Conservation (phyloP, 2,797 vertebrate species). For the Ibycter americanus region DNA sequence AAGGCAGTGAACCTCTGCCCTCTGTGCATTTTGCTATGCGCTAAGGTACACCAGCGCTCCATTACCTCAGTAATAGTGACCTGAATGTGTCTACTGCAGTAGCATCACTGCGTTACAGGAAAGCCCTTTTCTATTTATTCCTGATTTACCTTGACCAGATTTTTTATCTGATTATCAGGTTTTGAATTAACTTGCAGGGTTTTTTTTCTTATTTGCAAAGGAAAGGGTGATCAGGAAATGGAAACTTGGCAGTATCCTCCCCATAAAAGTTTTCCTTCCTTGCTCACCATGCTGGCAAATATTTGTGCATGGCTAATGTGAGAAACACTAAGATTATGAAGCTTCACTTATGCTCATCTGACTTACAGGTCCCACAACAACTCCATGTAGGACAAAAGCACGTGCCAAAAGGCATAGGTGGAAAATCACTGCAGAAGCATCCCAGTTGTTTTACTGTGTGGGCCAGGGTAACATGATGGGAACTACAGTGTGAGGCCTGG, state of each 20-base stretch:
- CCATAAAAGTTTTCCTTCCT: not conserved
- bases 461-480: not conserved
- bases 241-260: not conserved
- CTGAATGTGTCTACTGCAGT: not conserved
- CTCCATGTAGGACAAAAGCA: not conserved
- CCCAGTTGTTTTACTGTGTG: not conserved
- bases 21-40: not conserved
- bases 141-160: not conserved
- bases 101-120: rapidly evolving
- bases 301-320: not conserved
- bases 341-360: not conserved
- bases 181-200: not conserved
- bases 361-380: not conserved
- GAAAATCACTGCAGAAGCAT: not conserved
- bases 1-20: not conserved
- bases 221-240: not conserved
- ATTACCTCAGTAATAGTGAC: not conserved
- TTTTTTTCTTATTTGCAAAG: not conserved
- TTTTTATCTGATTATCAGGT: not conserved
- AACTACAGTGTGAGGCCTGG: not conserved
- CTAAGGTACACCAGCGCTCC: not conserved
- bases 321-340: not conserved
- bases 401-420: not conserved
- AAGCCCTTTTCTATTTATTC: not conserved
- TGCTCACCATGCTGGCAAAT: not conserved